Conservation (phyloP, 2,113 vertebrate species). For the Pteruthius melanotis region DNA sequence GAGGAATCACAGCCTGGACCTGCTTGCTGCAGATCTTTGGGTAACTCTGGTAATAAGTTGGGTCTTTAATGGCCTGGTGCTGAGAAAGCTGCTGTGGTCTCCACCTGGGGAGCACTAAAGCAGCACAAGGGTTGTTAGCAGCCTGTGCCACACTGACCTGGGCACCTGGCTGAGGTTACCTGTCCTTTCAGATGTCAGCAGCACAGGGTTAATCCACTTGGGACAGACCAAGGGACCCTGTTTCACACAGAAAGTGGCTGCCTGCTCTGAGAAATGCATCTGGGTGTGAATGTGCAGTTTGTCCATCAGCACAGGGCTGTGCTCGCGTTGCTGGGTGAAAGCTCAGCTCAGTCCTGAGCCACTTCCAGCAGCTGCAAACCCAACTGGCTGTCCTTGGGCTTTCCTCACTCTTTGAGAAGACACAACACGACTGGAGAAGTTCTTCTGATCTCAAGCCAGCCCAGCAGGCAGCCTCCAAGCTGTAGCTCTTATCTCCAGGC, state of each 20-base stretch:
- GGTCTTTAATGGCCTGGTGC: neutral
- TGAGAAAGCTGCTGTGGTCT: neutral
- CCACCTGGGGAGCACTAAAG: neutral
- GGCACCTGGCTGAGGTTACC: neutral
- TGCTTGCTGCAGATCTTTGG: neutral
- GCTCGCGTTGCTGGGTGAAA: no score
- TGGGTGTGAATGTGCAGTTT: neutral
- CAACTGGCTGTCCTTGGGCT: no score
- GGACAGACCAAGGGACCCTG: neutral
- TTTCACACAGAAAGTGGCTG: neutral
- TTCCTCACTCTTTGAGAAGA: no score
- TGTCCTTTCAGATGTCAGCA: neutral
- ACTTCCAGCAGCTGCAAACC: no score
- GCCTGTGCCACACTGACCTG: neutral
- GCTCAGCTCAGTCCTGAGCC: no score
- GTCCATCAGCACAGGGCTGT: no score
- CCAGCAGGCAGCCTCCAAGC: no score
- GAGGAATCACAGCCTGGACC: neutral
- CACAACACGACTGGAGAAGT: no score
- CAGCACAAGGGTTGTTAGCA: neutral
- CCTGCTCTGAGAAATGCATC: neutral
- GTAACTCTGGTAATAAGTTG: neutral
- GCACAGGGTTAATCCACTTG: neutral
- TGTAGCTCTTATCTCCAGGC: no score
- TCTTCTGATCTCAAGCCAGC: no score